A percentile compares a stretch with the other conserved stretches of the same genome.
phyloP scores from a whole-genome alignment of 35 echinoderm and acorn worm species.

The Lytechinus variegatus region DNA sequence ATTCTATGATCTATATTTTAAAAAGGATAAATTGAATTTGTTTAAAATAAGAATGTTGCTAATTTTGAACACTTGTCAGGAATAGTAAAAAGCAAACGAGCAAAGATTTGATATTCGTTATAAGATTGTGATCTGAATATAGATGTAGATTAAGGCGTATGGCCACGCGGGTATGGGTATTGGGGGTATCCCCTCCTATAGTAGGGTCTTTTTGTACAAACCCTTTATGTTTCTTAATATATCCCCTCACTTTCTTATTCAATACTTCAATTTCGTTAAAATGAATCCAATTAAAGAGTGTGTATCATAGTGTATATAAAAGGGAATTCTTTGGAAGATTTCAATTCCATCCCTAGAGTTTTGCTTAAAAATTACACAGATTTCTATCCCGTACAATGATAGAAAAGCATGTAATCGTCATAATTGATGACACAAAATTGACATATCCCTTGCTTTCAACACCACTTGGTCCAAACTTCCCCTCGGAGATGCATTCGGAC shows the following conservation, averaged over 20 bases:
- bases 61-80: background rate
- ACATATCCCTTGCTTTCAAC: constrained; percentile 42
- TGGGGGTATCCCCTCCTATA: background rate
- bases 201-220: too few species aligned
- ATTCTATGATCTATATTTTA: background rate
- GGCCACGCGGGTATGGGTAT: background rate
- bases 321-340: too few species aligned
- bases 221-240: too few species aligned
- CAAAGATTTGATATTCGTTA: background rate
- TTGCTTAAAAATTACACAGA: background rate
- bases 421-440: constrained; percentile 37
- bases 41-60: background rate
- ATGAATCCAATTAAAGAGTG: too few species aligned
- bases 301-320: too few species aligned
- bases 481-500: background rate
- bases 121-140: background rate
- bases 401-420: background rate
- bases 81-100: background rate
- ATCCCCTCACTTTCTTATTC: too few species aligned
- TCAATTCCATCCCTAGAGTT: background rate
- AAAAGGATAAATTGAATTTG: background rate
- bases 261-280: too few species aligned
- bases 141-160: background rate
- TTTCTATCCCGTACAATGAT: background rate
- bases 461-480: background rate